Percentiles rank a stretch among this genome's conserved stretches.
Conservation (phyloP, 2,888 invertebrate genomes). For the Sinotaia quadrata region DNA sequence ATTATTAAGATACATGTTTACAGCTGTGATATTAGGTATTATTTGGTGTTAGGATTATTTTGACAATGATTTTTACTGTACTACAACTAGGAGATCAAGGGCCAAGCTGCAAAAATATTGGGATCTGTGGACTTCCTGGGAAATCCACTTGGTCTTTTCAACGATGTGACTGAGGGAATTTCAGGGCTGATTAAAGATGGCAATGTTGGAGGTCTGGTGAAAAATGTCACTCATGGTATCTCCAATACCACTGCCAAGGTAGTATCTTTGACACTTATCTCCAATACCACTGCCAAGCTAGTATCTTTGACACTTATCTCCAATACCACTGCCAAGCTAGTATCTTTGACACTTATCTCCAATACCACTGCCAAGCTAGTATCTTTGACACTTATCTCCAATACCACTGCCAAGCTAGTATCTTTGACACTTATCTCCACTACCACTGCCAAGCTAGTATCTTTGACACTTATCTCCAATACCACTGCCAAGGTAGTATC, state of each 20-base stretch:
- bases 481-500: slow-evolving; percentile 94
- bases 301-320: no score
- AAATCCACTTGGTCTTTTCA: slow-evolving; percentile 95
- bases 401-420: no score
- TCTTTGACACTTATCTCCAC: no score
- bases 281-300: no score
- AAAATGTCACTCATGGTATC: slow-evolving; percentile 96
- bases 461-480: slow-evolving; percentile 93
- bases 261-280: no score
- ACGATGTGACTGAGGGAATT: slow-evolving; percentile 96
- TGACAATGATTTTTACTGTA: background rate
- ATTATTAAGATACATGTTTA: no score
- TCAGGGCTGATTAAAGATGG: slow-evolving; percentile 93
- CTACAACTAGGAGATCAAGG: slow-evolving; percentile 82
- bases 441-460: no score
- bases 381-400: no score
- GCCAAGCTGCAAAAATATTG: slow-evolving; percentile 95
- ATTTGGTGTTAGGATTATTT: background rate
- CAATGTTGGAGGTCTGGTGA: slow-evolving; percentile 90
- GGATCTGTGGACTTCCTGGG: slow-evolving; percentile 98
- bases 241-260: slow-evolving; percentile 98
- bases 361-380: no score
- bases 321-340: no score
- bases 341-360: no score
- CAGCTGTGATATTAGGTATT: no score